A percentile compares a stretch with the other conserved stretches of the same genome.
Conservation (phyloP, 2,113 vertebrate species). For the Marcusenius ussheri region DNA sequence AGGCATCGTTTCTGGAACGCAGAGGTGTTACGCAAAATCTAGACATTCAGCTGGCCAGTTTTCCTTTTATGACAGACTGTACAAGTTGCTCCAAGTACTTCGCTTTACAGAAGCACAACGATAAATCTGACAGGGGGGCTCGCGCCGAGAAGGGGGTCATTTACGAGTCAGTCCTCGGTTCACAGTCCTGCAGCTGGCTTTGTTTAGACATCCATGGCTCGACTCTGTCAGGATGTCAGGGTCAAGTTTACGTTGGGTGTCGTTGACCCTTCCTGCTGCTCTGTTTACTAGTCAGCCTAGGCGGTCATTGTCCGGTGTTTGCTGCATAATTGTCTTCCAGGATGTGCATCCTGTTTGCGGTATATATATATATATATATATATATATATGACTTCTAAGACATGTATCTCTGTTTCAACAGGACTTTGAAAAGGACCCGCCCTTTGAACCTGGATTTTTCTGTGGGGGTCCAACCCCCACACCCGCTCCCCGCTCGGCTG, state of each 20-base stretch:
- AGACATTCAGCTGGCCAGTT: neutral
- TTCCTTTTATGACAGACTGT: neutral
- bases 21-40: neutral
- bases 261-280: neutral
- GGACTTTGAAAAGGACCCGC: neutral
- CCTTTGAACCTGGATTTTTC: neutral
- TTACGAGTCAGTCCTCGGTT: neutral
- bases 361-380: neutral
- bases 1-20: neutral
- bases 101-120: neutral
- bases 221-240: neutral
- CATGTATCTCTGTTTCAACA: neutral
- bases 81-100: neutral
- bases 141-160: neutral
- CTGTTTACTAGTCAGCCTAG: neutral
- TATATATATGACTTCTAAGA: neutral
- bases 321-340: neutral
- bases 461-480: constrained; percentile 3
- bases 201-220: neutral
- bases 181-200: neutral
- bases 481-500: neutral
- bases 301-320: neutral
- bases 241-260: neutral
- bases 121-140: neutral
- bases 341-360: neutral